Percentiles rank a stretch among this genome's conserved stretches.
Conservation (phyloP, 2,113 vertebrate species). For the Nibea albiflora region DNA sequence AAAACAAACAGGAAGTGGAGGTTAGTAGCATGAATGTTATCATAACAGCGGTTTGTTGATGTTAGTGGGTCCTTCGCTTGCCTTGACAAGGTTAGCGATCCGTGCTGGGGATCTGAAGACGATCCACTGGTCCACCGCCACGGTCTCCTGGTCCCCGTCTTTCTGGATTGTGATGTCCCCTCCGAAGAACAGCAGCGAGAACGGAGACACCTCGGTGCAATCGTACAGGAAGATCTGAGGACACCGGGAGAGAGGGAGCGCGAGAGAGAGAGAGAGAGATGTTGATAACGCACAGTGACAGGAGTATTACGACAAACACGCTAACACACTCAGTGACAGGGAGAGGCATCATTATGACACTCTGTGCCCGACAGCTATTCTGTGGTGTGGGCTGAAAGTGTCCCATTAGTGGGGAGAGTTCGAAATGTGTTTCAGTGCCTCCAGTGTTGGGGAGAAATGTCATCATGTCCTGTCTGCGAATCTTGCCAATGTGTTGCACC, state of each 20-base stretch:
- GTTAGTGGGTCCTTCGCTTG: constrained; percentile 48
- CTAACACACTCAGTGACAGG: constrained; percentile 14
- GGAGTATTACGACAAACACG: constrained; percentile 24
- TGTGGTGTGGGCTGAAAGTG: constrained; percentile 59
- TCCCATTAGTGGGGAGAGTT: constrained; percentile 68
- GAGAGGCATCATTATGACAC: constrained; percentile 53
- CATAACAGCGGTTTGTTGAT: background rate
- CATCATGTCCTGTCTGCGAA: constrained; percentile 63
- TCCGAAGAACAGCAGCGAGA: constrained; percentile 96
- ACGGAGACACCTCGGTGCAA: constrained; percentile 98
- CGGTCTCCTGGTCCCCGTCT: constrained; percentile 94
- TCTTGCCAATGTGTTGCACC: constrained; percentile 38
- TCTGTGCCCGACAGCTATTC: constrained; percentile 37
- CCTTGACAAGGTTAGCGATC: constrained; percentile 96
- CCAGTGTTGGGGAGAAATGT: constrained; percentile 62
- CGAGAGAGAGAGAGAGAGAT: constrained; percentile 6
- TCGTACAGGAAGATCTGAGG: constrained; percentile 97
- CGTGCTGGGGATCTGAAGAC: constrained; percentile 95
- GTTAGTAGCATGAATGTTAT: background rate
- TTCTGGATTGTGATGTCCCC: constrained; percentile 98
- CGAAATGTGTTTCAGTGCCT: constrained; percentile 64
- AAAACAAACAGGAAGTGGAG: background rate
- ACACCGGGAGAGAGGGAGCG: background rate
- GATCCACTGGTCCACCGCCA: constrained; percentile 97
- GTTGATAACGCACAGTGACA: background rate